Conservation (phyloP, 2,113 vertebrate species). For the Pterocles gutturalis region DNA sequence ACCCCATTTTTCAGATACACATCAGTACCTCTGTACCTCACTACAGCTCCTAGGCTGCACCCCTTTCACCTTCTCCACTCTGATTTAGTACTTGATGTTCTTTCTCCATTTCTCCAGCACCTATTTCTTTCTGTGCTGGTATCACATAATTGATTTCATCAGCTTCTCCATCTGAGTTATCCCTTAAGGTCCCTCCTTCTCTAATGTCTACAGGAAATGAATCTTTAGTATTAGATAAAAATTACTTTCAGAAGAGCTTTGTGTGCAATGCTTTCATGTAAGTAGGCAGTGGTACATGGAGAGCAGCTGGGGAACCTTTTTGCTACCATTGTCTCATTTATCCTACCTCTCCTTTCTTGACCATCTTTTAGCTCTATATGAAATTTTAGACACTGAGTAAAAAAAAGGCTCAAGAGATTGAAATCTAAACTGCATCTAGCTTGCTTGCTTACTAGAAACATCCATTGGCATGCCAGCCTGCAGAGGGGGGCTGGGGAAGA, state of each 20-base stretch:
- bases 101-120: background rate
- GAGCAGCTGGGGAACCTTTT: background rate
- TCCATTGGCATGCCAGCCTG: background rate
- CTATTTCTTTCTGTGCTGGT: background rate
- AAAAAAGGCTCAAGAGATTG: background rate
- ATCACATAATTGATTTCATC: background rate
- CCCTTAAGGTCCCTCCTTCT: background rate
- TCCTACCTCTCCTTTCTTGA: background rate
- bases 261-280: background rate
- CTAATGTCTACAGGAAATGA: background rate
- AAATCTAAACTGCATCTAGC: background rate
- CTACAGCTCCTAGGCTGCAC: background rate
- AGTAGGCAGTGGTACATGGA: background rate
- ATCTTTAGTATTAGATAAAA: background rate
- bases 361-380: background rate
- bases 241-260: background rate
- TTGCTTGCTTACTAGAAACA: background rate
- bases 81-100: background rate
- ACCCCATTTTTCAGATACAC: background rate
- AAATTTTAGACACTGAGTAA: background rate
- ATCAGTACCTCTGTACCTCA: background rate
- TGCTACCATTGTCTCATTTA: background rate
- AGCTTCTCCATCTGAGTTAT: background rate
- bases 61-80: background rate
- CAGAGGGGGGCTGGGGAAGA: background rate